phyloP scores from a whole-genome alignment of 2,797 vertebrate genomes.

The Coendou prehensilis region DNA sequence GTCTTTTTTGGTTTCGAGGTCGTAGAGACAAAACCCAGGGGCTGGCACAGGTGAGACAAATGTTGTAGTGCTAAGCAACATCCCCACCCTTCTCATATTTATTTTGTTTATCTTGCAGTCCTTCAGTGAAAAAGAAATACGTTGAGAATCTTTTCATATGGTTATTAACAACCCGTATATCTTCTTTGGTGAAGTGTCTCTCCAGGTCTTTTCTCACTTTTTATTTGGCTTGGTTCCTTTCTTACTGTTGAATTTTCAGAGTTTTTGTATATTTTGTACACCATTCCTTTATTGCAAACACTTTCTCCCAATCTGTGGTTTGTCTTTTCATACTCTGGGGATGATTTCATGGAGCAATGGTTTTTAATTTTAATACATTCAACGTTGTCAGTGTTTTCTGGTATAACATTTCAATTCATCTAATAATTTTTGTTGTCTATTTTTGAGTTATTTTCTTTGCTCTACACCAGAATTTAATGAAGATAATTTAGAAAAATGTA shows the following conservation, averaged over 20 bases:
- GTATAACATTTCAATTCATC: not conserved
- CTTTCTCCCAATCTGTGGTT: not conserved
- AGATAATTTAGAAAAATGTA: not conserved
- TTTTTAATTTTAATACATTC: slow-evolving; percentile 24
- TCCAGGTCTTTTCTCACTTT: not conserved
- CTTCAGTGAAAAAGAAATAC: not conserved
- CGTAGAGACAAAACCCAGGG: not conserved
- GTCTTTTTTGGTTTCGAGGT: not conserved
- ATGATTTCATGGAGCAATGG: not conserved
- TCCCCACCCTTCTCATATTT: not conserved
- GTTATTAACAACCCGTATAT: not conserved
- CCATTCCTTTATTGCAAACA: not conserved
- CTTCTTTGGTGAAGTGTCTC: not conserved
- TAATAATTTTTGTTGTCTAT: not conserved
- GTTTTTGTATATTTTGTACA: not conserved
- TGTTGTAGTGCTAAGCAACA: not conserved
- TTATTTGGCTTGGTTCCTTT: not conserved
- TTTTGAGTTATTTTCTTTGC: not conserved
- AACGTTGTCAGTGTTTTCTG: slow-evolving; percentile 22
- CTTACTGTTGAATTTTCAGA: slow-evolving; percentile 1
- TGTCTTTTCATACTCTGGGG: not conserved
- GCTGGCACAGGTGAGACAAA: not conserved
- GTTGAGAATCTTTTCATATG: not conserved
- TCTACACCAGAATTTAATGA: not conserved
- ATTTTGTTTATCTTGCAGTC: not conserved